Evolutionary conservation across 1,140 invertebrate species (phyloP), one percentile per base, ranked within the genome.

Genomic region (Drusus annulatus): DNA sequence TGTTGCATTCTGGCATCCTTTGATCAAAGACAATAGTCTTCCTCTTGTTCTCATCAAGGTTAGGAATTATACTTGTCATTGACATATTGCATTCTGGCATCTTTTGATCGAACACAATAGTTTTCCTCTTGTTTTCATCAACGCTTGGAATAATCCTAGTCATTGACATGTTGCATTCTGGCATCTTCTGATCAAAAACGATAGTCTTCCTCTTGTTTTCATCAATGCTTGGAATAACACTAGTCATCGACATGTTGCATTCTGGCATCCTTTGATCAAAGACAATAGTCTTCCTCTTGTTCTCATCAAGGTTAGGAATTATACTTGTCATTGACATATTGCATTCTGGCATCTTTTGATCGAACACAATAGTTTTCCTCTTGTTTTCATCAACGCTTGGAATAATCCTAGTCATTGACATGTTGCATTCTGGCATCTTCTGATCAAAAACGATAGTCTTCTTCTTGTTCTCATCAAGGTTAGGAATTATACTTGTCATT

Each of bases 321-420:
- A 71, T 8, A 36, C n/a, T 19, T 16, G 68, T 71, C 68, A 71
- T 71, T 10, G 68, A 71, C 68, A 71, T 71, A 6, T 71, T 21
- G 17, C 31, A 71, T 21, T 71, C 36, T n/a, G 68, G 36, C n/a
- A 17, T 19, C 36, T 71, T 23, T 17, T 71, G 68, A 52, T 50
- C 50, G 19, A 45, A 45, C 8, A 71, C 16, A 71, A 51, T 71
- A 50, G 17, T 71, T 21, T 23, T 65, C 5, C 62, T 65, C 10
- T 45, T 45, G 10, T 45, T 45, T 45, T 45, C 36, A 13, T 45
- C 36, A 13, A 45, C 0, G 36, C 2, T 45, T 45, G 36, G 2
- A 45, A 45, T 13, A 13, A 45, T 10, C 10, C 36, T 13, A 0
- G 10, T 45, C 36, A 45, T 45, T 45, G 36, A 45, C 36, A 45